Base-by-base conservation (phyloP, 2,888 invertebrate genomes). In the Lingula anatina region DNA sequence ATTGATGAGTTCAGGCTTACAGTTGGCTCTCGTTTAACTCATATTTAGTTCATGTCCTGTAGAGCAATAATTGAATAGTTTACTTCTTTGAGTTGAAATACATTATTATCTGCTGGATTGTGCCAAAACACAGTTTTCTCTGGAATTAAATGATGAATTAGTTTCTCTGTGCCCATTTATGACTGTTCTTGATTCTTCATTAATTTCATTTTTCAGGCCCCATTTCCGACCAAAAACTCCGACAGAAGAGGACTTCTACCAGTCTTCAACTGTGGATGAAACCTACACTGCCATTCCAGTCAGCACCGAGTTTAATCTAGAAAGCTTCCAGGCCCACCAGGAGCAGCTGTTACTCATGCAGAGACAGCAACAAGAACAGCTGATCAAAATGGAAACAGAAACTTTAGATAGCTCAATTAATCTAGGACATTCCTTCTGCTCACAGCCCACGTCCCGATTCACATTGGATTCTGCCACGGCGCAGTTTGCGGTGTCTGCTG, bases 191-290 rank as follows among this genome's bases (percentile, higher is more conserved):
- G n/a, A n/a, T n/a, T n/a, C n/a, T n/a, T n/a, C n/a, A n/a, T n/a
- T n/a, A n/a, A n/a, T n/a, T n/a, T n/a, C n/a, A n/a, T n/a, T n/a
- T n/a, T n/a, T n/a, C 75, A 88, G 88, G 84, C 81, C 86, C 78
- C 88, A 88, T 78, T 89, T 87, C 80, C 85, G 87, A 74, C 88
- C 89, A 63, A 87, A 86, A 81, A 86, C 88, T 52, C 88, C 88
- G 2, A 64, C 64, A 35, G 56, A 63, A 18, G 64, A 64, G 38
- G 61, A 61, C 15, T 15, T 9, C 31, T 31, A 12, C 9, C 56
- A 56, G 27, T 35, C 44, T 5, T 50, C 52, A 18, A 50, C 46
- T 39, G 50, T 47, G 21, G 46, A 56, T 20, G 51, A 54, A 27
- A 49, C 59, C 24, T 47, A 57, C 44, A 52, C 57, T 15, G 54